Conservation (phyloP, 1,140 invertebrate species). For the Nasonia giraulti region DNA sequence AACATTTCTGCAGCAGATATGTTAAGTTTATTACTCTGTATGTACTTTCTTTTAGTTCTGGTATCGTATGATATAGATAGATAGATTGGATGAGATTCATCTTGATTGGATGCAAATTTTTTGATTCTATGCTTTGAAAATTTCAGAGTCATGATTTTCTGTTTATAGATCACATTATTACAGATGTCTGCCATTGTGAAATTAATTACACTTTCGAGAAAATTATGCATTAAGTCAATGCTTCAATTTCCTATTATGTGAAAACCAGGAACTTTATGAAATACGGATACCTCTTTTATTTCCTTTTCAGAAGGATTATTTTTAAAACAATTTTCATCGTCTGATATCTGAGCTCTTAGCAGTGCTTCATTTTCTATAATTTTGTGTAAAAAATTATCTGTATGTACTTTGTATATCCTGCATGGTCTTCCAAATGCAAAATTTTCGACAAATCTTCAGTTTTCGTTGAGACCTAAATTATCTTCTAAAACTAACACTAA, state of each 20-base stretch:
- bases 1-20: slow-evolving; percentile 45
- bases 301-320: neutral
- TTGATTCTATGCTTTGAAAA: slow-evolving; percentile 34
- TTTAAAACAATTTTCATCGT: neutral
- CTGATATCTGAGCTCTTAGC: neutral
- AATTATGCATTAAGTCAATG: slow-evolving; percentile 44
- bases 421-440: slow-evolving; percentile 19
- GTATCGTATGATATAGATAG: neutral
- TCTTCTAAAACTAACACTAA: slow-evolving; percentile 27
- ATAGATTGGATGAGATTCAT: too few species aligned
- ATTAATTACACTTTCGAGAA: slow-evolving; percentile 29
- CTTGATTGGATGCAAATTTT: neutral
- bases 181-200: slow-evolving; percentile 31
- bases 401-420: slow-evolving; percentile 31
- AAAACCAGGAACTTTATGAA: neutral
- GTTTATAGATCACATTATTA: neutral
- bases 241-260: slow-evolving; percentile 18
- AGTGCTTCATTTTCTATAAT: neutral
- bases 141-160: slow-evolving; percentile 23
- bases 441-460: slow-evolving; percentile 29
- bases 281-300: slow-evolving; percentile 12
- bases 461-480: slow-evolving; percentile 12
- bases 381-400: neutral
- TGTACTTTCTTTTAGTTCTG: neutral
- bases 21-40: slow-evolving; percentile 26